Conservation (phyloP, 2,113 vertebrate genomes). For the Dascyllus trimaculatus region DNA sequence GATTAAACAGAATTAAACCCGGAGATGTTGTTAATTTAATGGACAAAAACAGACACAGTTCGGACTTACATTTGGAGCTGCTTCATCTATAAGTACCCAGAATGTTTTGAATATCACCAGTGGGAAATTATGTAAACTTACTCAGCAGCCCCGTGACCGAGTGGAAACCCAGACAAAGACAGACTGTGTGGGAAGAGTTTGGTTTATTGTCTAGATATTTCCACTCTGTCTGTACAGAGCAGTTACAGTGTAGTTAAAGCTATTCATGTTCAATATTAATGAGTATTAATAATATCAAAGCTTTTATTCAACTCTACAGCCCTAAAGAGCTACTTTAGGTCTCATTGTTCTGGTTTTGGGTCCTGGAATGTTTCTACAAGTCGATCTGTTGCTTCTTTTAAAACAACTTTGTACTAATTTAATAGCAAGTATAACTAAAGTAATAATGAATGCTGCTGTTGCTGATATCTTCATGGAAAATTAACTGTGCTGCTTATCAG, state of each 20-base stretch:
- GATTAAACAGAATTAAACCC: no score
- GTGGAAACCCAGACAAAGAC: background rate
- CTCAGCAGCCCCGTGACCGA: background rate
- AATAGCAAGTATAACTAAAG: background rate
- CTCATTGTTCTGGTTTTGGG: no score
- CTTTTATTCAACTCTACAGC: background rate
- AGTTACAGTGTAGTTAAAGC: background rate
- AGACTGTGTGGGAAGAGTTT: background rate
- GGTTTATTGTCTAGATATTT: background rate
- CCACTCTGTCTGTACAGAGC: background rate
- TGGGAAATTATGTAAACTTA: background rate
- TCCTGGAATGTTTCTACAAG: no score
- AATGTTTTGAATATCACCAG: background rate
- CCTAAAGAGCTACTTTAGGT: background rate
- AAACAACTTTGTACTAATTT: no score
- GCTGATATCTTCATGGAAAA: no score
- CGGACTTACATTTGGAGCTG: background rate
- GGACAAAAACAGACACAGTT: no score
- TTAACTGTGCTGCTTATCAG: background rate
- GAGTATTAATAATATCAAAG: background rate
- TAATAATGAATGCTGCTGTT: no score
- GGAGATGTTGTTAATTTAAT: no score
- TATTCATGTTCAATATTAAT: background rate
- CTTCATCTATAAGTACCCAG: background rate
- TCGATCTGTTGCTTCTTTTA: no score